Conservation (phyloP, 30 jellyfish, hydroid and myxozoan genomes). For the Hydra vulgaris region DNA sequence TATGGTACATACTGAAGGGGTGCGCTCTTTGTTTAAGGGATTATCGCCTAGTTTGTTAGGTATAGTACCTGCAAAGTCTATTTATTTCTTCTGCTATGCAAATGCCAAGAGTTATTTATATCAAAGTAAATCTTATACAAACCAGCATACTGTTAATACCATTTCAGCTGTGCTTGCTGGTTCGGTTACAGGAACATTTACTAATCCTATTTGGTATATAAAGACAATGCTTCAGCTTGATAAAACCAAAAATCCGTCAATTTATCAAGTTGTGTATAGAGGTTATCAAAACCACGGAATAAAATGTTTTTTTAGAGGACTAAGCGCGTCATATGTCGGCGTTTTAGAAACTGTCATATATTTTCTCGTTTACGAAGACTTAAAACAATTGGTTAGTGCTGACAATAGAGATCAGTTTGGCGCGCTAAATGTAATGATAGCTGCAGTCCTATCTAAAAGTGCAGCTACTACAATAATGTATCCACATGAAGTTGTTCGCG, state of each 20-base stretch:
- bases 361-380: conserved; percentile 77
- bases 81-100: conserved; percentile 68
- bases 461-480: conserved; percentile 78
- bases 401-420: conserved; percentile 45
- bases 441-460: conserved; percentile 87
- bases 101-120: conserved; percentile 41
- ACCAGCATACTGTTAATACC: conserved; percentile 54
- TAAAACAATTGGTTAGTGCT: conserved; percentile 47
- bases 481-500: conserved; percentile 92
- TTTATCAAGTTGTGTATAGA: conserved; percentile 26
- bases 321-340: conserved; percentile 90
- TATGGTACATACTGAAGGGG: conserved; percentile 78
- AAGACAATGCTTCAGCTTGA: conserved; percentile 81
- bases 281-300: conserved; percentile 70
- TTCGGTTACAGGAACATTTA: conserved; percentile 64
- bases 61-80: conserved; percentile 83
- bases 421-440: conserved; percentile 85
- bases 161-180: conserved; percentile 87
- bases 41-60: conserved; percentile 65
- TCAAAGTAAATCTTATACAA: conserved; percentile 28
- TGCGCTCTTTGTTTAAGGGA: conserved; percentile 66
- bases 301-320: conserved; percentile 88
- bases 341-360: conserved; percentile 83
- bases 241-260: conserved; percentile 1
- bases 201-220: conserved; percentile 87